phyloP scores from a whole-genome alignment of 2,113 vertebrate species.

The Barbus barbus region DNA sequence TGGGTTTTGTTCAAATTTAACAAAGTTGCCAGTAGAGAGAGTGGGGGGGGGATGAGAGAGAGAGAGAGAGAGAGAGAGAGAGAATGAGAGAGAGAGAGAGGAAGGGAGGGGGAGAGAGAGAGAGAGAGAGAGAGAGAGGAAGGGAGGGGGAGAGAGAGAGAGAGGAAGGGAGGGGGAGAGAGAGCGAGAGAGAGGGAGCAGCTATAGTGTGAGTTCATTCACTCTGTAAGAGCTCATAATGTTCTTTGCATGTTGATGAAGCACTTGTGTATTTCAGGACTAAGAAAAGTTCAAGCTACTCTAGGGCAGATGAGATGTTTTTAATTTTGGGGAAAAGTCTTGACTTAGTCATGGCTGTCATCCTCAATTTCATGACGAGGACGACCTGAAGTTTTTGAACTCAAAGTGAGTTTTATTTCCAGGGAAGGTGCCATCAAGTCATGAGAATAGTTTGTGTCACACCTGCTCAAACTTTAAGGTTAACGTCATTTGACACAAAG shows the following conservation, averaged over 20 bases:
- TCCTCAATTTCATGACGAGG: constrained; percentile 60
- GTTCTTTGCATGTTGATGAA: constrained; percentile 67
- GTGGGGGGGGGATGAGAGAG: too few species aligned
- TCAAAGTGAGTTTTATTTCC: constrained; percentile 63
- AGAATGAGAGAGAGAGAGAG: too few species aligned
- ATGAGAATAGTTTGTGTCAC: constrained; percentile 58
- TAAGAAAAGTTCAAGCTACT: constrained; percentile 67
- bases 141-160: too few species aligned
- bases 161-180: too few species aligned
- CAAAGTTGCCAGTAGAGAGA: not conserved
- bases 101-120: too few species aligned
- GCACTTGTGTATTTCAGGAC: constrained; percentile 63
- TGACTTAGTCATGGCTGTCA: constrained; percentile 68
- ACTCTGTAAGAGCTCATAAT: constrained; percentile 54
- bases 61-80: too few species aligned
- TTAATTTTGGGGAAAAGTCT: constrained; percentile 63
- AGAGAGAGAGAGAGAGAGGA: too few species aligned
- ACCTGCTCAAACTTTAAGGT: constrained; percentile 54
- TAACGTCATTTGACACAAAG: constrained; percentile 41
- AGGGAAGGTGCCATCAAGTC: constrained; percentile 40
- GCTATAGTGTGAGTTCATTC: not conserved
- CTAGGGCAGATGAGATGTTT: constrained; percentile 54
- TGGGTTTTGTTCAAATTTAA: not conserved
- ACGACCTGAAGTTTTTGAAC: constrained; percentile 54
- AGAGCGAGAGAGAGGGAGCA: too few species aligned